phyloP scores from a whole-genome alignment of 35 echinoderm and acorn worm genomes.

The Eucidaris tribuloides region DNA sequence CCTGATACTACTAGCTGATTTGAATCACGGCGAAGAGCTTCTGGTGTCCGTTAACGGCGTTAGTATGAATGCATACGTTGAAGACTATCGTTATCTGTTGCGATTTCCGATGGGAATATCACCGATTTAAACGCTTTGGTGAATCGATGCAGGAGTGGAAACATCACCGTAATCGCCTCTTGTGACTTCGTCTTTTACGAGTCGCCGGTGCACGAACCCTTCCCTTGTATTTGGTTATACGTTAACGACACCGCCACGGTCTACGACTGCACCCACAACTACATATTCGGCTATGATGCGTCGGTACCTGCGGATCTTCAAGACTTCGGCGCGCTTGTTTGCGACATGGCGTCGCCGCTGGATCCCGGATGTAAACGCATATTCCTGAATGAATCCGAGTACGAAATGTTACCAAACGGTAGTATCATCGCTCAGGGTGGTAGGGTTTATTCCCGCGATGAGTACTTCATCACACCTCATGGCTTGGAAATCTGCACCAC shows the following conservation, averaged over 20 bases:
- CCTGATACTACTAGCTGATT: too few species aligned
- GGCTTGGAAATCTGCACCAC: constrained; percentile 58
- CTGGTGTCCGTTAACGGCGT: too few species aligned
- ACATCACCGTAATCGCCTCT: not conserved
- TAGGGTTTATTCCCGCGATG: constrained; percentile 2
- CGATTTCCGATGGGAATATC: constrained; percentile 1
- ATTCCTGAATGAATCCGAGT: constrained; percentile 57
- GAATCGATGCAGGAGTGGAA: not conserved
- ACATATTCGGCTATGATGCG: constrained; percentile 40
- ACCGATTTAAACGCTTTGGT: not conserved
- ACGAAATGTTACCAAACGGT: constrained; percentile 32
- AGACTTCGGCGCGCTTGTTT: constrained; percentile 52
- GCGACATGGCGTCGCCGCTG: constrained; percentile 5
- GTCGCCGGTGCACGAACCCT: too few species aligned
- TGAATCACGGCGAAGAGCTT: too few species aligned
- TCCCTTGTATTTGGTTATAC: constrained; percentile 35
- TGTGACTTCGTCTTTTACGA: constrained; percentile 6
- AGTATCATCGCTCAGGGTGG: constrained; percentile 40
- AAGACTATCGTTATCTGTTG: too few species aligned
- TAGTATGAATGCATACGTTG: too few species aligned
- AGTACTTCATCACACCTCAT: constrained; percentile 40
- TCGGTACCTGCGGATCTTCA: not conserved
- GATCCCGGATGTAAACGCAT: constrained; percentile 54
- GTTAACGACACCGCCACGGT: constrained; percentile 6
- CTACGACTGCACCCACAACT: constrained; percentile 53